These are phyloP conservation scores for Euphydryas editha DNA, from an alignment of 2,888 invertebrate species.

Conservation along the genomic window DNA sequence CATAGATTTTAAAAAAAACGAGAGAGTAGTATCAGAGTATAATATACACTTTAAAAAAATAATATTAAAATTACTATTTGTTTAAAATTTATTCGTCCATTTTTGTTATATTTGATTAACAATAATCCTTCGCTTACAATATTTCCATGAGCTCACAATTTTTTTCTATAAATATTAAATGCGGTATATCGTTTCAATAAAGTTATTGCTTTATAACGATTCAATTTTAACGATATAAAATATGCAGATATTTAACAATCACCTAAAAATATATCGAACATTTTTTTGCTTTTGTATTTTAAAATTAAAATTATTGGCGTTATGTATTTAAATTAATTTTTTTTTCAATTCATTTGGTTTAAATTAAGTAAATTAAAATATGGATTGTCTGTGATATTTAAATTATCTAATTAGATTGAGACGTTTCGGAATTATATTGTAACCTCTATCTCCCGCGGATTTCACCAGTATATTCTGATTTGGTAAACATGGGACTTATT, in stretches of 20 bases:
- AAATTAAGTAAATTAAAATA: too few relatives aligned
- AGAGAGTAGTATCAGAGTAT: too few relatives aligned
- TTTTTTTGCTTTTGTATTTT: too few relatives aligned
- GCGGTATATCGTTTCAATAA: neutral
- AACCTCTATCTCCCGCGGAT: too few relatives aligned
- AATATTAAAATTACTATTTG: neutral
- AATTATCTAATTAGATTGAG: neutral
- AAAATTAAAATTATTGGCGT: too few relatives aligned
- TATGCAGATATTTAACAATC: neutral
- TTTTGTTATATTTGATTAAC: neutral
- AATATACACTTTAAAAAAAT: too few relatives aligned
- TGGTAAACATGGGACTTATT: too few relatives aligned
- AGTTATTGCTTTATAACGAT: neutral
- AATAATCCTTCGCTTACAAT: neutral
- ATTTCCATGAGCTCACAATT: neutral
- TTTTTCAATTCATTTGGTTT: too few relatives aligned
- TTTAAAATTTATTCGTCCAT: neutral
- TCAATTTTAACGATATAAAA: neutral
- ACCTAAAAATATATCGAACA: neutral
- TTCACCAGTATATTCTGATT: too few relatives aligned
- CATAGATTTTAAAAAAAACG: too few relatives aligned
- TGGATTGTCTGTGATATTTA: neutral
- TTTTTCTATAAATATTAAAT: neutral
- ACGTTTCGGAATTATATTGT: too few relatives aligned
- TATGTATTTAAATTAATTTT: too few relatives aligned